Evolutionary conservation across 2,797 vertebrate genomes (phyloP), one percentile per base, ranked within the genome.

Genomic region (Mareca penelope): DNA sequence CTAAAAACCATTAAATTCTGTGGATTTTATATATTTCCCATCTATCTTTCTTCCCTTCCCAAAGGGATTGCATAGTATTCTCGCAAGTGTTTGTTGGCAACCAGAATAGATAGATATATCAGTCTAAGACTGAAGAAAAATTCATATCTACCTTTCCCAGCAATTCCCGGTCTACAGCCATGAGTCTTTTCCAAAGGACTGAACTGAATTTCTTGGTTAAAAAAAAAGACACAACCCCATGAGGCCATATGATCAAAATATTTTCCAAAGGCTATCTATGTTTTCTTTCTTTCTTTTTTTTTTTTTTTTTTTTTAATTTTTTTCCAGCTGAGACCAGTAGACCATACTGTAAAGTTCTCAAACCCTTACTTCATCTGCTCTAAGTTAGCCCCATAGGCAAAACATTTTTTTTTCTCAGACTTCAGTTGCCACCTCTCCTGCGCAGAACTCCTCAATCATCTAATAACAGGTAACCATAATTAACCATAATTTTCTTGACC

Each of bases 71-170:
- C 16, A 5, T 37, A 68, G 77, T 83, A 65, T 56, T 83, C 57
- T 85, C 53, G 65, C 10, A 71, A 75, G 44, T 65, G 18, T 71
- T 71, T 83, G 31, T 64, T 7, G 4, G 37, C 53, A 88, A 78
- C 7, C 7, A 76, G 72, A 93, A 78, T 42, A 81, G 29, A 71
- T 80, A 13, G 29, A 71, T 80, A 13, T 73, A 75, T 80, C 65
- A 91, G 28, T 78, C 70, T 65, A 90, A 37, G 53, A 85, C n/a
- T 28, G 16, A 22, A 83, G 23, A 80, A 93, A 78, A 93, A 60
- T 22, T 85, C 4, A 18, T 73, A 56, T n/a, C 52, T 88, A 48
- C 48, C 24, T 73, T 60, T 52, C 8, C 17, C 52, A 82, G 33
- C 9, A 91, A 53, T 69, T 76, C 59, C 31, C 56, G 77, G 29